A percentile compares a stretch with the other conserved stretches of the same genome.
These are phyloP conservation scores for Anoplolepis gracilipes DNA, from an alignment of 1,140 invertebrate species.

Conservation along the genomic window DNA sequence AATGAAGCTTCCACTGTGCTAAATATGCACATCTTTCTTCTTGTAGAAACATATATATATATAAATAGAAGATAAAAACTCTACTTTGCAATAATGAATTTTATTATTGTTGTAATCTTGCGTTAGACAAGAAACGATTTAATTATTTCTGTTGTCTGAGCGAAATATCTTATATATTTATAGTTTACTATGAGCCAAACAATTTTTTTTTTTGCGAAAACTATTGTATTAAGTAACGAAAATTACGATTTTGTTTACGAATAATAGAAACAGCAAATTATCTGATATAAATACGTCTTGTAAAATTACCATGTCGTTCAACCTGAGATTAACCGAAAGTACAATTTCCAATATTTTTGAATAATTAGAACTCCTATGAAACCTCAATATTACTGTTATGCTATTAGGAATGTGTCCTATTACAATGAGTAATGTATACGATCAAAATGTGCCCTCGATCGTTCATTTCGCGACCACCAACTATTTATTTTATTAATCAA, in stretches of 20 bases:
- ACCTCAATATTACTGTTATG: too few relatives aligned
- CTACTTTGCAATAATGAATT: background rate
- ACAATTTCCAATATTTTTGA: too few relatives aligned
- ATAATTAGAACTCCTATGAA: too few relatives aligned
- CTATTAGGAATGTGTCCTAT: background rate
- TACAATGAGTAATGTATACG: background rate
- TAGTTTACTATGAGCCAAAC: background rate
- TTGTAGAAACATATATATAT: background rate
- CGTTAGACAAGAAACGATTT: background rate
- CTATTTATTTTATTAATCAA: conserved; percentile 33
- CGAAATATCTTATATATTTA: conserved; percentile 7
- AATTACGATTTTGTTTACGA: background rate
- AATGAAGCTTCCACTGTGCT: background rate
- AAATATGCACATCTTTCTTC: background rate
- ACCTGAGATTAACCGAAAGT: too few relatives aligned
- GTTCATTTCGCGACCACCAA: background rate
- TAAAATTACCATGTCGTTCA: too few relatives aligned
- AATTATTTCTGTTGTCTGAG: background rate
- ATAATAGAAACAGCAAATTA: background rate
- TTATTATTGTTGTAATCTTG: background rate
- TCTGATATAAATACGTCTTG: background rate
- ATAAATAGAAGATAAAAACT: background rate
- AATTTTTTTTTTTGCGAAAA: background rate
- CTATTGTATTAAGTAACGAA: conserved; percentile 2
- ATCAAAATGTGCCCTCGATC: background rate